These are phyloP conservation scores for Athripsodes cinereus DNA, from an alignment of 2,888 invertebrate species.

Conservation along the genomic window DNA sequence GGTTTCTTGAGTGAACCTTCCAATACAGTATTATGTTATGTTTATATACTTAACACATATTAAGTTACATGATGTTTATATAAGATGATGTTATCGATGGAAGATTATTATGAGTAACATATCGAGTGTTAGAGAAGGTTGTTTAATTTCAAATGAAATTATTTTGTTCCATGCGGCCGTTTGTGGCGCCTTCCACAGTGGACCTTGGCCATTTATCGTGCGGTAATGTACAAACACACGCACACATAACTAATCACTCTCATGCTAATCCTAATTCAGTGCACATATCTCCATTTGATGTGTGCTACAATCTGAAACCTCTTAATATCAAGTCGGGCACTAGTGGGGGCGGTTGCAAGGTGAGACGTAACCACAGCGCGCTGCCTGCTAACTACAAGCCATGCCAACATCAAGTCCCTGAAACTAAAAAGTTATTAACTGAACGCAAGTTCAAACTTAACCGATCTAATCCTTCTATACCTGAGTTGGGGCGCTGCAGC, in stretches of 20 bases:
- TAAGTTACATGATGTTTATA: too few species aligned
- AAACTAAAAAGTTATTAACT: constrained; percentile 39
- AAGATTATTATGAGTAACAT: background rate
- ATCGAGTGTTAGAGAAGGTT: background rate
- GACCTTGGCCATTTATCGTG: constrained; percentile 59
- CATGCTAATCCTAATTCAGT: constrained; percentile 43
- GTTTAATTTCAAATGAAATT: constrained; percentile 17
- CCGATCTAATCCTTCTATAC: constrained; percentile 46
- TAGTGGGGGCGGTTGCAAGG: constrained; percentile 33
- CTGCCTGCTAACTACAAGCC: constrained; percentile 42
- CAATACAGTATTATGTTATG: background rate
- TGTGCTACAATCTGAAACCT: constrained; percentile 27
- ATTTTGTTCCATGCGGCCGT: constrained; percentile 55
- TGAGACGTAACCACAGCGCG: constrained; percentile 48
- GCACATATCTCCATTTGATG: constrained; percentile 41
- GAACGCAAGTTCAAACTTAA: constrained; percentile 44
- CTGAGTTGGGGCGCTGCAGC: constrained; percentile 33
- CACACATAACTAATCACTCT: constrained; percentile 50
- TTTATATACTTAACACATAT: too few species aligned
- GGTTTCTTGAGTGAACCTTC: constrained; percentile 44
- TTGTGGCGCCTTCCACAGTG: constrained; percentile 56
- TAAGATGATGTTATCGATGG: too few species aligned
- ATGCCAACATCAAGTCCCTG: constrained; percentile 36
- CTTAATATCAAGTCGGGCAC: constrained; percentile 23
- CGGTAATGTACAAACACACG: constrained; percentile 67